Evolutionary conservation across 2,797 vertebrate genomes (phyloP).

Genomic region (Sus cebifrons): DNA sequence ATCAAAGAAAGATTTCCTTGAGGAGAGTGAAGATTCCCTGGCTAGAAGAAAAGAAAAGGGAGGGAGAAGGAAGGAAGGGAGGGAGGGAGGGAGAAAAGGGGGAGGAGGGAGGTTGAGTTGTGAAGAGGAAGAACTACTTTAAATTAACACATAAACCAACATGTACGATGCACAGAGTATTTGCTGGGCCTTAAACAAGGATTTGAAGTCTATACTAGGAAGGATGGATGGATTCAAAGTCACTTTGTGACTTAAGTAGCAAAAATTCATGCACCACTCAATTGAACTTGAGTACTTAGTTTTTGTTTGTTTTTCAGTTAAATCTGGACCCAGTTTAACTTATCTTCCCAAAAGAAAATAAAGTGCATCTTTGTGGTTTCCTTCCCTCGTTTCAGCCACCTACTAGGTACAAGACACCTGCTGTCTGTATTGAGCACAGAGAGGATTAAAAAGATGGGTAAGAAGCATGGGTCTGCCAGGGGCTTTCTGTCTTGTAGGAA

Average conservation of each 20-base stretch:
- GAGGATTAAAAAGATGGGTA: neutral
- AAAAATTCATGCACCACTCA: neutral
- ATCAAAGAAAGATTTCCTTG: neutral
- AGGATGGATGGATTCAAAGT: neutral
- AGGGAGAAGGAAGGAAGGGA: neutral
- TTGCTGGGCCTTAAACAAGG: neutral
- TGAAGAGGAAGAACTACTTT: neutral
- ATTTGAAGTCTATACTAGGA: neutral
- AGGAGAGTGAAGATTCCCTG: slow-evolving; percentile 3
- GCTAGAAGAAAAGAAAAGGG: neutral
- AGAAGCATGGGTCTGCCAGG: neutral
- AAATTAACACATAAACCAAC: neutral
- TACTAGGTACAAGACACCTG: neutral
- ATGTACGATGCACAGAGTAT: neutral
- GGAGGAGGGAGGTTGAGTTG: rapidly evolving
- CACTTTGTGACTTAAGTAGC: neutral
- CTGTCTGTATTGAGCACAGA: neutral
- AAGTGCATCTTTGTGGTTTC: neutral
- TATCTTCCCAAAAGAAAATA: neutral
- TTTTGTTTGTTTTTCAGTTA: slow-evolving; percentile 27
- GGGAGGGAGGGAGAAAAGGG: rapidly evolving
- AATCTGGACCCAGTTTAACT: neutral
- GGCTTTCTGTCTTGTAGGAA: too few species aligned
- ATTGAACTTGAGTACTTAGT: neutral
- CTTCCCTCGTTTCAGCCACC: neutral